Conservation (phyloP, 2,797 vertebrate genomes). For the Sebastes nivosus region DNA sequence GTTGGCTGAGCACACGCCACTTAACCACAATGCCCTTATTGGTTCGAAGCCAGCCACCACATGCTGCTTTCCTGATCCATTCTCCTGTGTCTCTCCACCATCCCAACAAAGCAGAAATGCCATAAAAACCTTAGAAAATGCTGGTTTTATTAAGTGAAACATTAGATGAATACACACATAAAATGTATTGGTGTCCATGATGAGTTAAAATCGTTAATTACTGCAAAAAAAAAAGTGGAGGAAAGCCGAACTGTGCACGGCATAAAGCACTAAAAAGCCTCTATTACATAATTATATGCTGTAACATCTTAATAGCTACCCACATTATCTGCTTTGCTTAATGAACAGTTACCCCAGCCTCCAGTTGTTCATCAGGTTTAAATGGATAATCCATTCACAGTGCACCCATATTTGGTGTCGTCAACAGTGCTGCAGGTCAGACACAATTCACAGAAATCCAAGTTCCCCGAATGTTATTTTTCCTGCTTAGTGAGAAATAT, state of each 20-base stretch:
- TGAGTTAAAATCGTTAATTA: slow-evolving; percentile 40
- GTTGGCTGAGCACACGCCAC: slow-evolving; percentile 34
- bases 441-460: not conserved
- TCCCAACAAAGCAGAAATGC: not conserved
- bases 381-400: slow-evolving; percentile 15
- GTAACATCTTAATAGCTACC: slow-evolving; percentile 47
- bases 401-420: not conserved
- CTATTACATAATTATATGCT: slow-evolving; percentile 55
- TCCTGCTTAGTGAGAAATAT: not conserved
- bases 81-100: slow-evolving; percentile 2
- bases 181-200: slow-evolving; percentile 1
- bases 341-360: slow-evolving; percentile 35
- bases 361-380: slow-evolving; percentile 20
- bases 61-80: slow-evolving; percentile 28
- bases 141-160: not conserved
- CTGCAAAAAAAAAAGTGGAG: slow-evolving; percentile 3
- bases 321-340: slow-evolving; percentile 50
- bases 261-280: slow-evolving; percentile 41
- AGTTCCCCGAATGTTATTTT: not conserved
- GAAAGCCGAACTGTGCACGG: not conserved
- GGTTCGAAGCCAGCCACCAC: slow-evolving; percentile 43
- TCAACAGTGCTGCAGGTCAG: not conserved
- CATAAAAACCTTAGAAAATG: not conserved
- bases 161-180: not conserved
- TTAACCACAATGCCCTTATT: slow-evolving; percentile 51